Base-by-base conservation (phyloP, 1,140 invertebrate genomes). In the Limonius californicus region DNA sequence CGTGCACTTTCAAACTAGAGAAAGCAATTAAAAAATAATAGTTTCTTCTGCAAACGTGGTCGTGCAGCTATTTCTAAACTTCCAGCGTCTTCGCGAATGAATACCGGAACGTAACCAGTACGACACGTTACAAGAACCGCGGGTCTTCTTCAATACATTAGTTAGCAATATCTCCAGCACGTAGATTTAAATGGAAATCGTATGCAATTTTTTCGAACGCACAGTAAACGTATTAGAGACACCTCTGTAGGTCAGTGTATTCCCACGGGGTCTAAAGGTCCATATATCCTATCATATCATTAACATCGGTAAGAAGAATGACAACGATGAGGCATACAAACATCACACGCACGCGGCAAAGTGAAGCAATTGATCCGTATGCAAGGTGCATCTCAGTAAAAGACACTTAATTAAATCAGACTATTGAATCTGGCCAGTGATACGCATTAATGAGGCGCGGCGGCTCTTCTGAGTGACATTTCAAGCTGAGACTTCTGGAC, bases 21-120 rank as follows among this genome's bases (percentile, higher is more conserved):
- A 50, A 50, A 50, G 45, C 15, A 50, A 50, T 50, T 50, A 50
- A 50, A 50, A 50, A 50, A 50, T 50, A 50, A 50, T 50, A 50
- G 16, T 50, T 50, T 50, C 16, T 50, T 45, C 23, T 39, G n/a
- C 11, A 39, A 39, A 14, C n/a, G 35, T 50, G 19, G 45, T 50
- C 45, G 45, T 50, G 45, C 45, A 50, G 45, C 19, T 50, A 50
- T 50, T 50, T 50, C 45, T 50, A 50, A 50, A 50, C 15, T 50
- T 50, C 45, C 18, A 19, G 7, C 15, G 14, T 50, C 2, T 50
- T 19, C 16, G 20, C 45, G 14, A 50, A 50, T 50, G 45, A 50
- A 50, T 50, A 50, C 45, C 43, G 43, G 43, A 45, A 45, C 43
- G 43, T 45, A 45, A 45, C 43, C 16, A 19, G 45, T 45, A 19